These are phyloP conservation scores for Rhinolophus sinicus DNA, from an alignment of 2,113 vertebrate genomes.

Conservation along the genomic window DNA sequence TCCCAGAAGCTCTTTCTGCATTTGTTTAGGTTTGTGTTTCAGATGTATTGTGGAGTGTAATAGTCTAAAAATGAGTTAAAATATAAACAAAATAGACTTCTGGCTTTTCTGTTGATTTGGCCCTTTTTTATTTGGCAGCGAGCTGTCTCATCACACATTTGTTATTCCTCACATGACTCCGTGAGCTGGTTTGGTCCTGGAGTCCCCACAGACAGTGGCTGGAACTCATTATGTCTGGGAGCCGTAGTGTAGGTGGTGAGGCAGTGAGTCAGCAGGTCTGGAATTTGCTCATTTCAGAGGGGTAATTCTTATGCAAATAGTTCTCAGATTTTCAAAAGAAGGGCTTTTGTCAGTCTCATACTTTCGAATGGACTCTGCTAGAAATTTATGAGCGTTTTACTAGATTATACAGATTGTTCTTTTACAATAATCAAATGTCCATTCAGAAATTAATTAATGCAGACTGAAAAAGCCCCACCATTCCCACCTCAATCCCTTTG, in stretches of 20 bases:
- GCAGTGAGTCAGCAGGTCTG: background rate
- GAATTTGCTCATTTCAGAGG: background rate
- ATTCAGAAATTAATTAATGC: background rate
- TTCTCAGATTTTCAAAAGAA: constrained; percentile 47
- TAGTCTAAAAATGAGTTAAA: constrained; percentile 25
- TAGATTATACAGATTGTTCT: background rate
- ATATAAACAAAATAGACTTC: background rate
- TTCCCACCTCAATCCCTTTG: background rate
- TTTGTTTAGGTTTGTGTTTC: constrained; percentile 2
- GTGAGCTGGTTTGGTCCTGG: background rate
- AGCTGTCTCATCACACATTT: background rate
- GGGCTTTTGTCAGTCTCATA: background rate
- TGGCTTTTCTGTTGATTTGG: background rate
- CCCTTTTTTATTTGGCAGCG: background rate
- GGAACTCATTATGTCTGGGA: background rate
- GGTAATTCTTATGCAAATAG: background rate
- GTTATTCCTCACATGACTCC: background rate
- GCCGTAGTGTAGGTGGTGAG: background rate
- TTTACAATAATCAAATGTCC: constrained; percentile 34
- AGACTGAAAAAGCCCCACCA: background rate
- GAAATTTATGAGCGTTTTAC: constrained; percentile 35
- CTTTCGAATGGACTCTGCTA: background rate
- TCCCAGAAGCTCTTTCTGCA: background rate
- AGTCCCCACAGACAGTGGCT: background rate
- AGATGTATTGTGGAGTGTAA: background rate